These are phyloP conservation scores for Chrysomela aeneicollis DNA, from an alignment of 2,888 invertebrate genomes.

Conservation along the genomic window DNA sequence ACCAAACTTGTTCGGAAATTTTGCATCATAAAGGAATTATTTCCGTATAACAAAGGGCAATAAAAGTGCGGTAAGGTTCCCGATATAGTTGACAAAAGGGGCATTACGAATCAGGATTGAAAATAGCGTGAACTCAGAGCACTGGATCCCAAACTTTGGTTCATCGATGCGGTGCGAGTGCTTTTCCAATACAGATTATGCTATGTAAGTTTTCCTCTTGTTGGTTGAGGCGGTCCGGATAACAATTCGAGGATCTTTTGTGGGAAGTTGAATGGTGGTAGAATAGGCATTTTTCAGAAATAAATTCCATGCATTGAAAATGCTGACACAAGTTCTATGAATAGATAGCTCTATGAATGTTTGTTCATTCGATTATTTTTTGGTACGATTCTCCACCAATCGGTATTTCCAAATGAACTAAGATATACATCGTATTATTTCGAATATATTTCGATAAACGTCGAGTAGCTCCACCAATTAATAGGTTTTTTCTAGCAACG, in stretches of 20 bases:
- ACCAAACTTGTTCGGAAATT: slow-evolving; percentile 50
- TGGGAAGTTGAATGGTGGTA: background rate
- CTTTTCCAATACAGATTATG: slow-evolving; percentile 27
- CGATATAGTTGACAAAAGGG: slow-evolving; percentile 43
- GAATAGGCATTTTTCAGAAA: too few relatives aligned
- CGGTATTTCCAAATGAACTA: too few relatives aligned
- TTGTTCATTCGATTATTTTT: too few relatives aligned
- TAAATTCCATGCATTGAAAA: too few relatives aligned
- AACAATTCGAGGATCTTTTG: background rate
- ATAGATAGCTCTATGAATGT: too few relatives aligned
- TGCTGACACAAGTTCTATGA: too few relatives aligned
- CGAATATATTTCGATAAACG: too few relatives aligned
- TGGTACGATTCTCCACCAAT: too few relatives aligned
- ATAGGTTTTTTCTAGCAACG: too few relatives aligned
- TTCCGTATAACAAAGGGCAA: slow-evolving; percentile 53
- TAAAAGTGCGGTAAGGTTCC: slow-evolving; percentile 51
- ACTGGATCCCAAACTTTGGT: slow-evolving; percentile 41
- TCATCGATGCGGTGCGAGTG: slow-evolving; percentile 46
- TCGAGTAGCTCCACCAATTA: too few relatives aligned
- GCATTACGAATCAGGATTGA: slow-evolving; percentile 39
- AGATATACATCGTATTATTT: too few relatives aligned
- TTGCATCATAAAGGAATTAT: slow-evolving; percentile 53
- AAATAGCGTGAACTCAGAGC: slow-evolving; percentile 35
- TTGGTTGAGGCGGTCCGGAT: background rate
- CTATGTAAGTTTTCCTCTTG: background rate